phyloP scores from a whole-genome alignment of 2,797 vertebrate genomes.

The Schizopygopsis malacanthus region DNA sequence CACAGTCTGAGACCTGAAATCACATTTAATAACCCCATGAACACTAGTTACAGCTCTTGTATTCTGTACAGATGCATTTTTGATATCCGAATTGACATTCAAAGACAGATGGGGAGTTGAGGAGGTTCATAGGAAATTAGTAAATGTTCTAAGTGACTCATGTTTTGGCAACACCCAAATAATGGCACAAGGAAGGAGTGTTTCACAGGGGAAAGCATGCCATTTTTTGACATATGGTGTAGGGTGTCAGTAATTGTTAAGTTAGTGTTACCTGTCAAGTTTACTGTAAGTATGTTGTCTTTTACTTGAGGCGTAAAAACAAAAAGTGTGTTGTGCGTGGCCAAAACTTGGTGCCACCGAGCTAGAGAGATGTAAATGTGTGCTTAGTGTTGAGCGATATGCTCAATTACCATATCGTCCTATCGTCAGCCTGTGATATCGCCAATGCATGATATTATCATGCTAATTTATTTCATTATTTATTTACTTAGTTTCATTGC shows the following conservation, averaged over 20 bases:
- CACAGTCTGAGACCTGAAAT: conserved; percentile 64
- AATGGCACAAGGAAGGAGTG: background rate
- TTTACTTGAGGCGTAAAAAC: background rate
- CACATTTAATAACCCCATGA: conserved; percentile 61
- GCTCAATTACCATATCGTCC: too few relatives aligned
- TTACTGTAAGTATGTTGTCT: background rate
- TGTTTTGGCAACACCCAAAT: conserved; percentile 37
- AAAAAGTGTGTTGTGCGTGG: background rate
- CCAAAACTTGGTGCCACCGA: background rate
- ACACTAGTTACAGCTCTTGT: conserved; percentile 58
- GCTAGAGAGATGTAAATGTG: background rate
- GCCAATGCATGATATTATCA: too few relatives aligned
- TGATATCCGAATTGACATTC: conserved; percentile 21
- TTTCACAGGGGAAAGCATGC: background rate
- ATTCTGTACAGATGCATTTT: conserved; percentile 21
- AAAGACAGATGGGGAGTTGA: background rate
- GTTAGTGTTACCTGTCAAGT: background rate
- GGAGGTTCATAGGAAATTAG: background rate
- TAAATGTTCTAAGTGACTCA: background rate
- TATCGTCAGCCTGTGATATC: too few relatives aligned
- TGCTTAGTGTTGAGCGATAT: background rate
- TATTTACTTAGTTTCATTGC: too few relatives aligned
- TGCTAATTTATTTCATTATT: too few relatives aligned
- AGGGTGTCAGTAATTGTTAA: background rate
- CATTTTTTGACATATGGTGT: background rate